phyloP scores from a whole-genome alignment of 2,797 vertebrate genomes.

The Halcyon smyrnensis region DNA sequence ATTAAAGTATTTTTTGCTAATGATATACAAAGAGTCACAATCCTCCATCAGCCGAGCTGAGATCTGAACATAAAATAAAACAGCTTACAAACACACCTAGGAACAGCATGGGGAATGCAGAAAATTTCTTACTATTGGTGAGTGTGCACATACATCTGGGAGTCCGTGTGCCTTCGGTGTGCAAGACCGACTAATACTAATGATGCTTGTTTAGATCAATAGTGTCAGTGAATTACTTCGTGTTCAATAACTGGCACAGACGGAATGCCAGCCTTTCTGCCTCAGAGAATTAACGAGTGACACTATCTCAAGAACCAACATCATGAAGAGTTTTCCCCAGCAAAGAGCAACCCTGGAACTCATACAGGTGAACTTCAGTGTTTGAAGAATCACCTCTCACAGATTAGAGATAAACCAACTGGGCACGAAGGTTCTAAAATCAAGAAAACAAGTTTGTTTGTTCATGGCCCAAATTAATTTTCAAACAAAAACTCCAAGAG shows the following conservation, averaged over 20 bases:
- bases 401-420: background rate
- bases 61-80: background rate
- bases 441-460: background rate
- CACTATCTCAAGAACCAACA: background rate
- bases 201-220: background rate
- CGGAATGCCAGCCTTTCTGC: background rate
- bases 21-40: background rate
- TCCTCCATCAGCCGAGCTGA: background rate
- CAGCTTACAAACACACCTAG: background rate
- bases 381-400: background rate
- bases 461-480: background rate
- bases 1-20: background rate
- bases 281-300: background rate
- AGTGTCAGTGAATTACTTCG: background rate
- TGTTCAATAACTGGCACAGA: background rate
- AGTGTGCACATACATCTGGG: accelerated
- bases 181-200: background rate
- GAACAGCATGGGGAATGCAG: background rate
- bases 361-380: background rate
- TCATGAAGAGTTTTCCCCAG: background rate
- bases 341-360: background rate
- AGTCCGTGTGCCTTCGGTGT: accelerated
- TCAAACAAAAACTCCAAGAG: background rate
- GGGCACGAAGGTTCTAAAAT: background rate
- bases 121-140: background rate